Percentiles rank a stretch among this genome's conserved stretches.
These are phyloP conservation scores for Teleopsis dalmanni DNA, from an alignment of 1,140 invertebrate genomes.

Conservation along the genomic window DNA sequence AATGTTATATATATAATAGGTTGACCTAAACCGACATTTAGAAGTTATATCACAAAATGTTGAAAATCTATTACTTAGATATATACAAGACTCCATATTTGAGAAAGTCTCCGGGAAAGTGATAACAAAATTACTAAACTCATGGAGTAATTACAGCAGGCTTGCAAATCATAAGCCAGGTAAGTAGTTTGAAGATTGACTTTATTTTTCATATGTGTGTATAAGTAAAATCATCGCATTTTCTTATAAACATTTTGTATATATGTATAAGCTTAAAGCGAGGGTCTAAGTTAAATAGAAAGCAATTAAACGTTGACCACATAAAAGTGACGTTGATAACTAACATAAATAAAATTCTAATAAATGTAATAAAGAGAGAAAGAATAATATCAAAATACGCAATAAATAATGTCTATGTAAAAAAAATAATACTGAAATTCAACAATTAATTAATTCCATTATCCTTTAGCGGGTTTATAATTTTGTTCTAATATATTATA, in stretches of 20 bases:
- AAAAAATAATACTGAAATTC: too few relatives aligned
- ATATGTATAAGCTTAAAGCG: too few relatives aligned
- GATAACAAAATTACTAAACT: slow-evolving; percentile 17
- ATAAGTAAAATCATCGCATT: background rate
- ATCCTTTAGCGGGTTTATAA: too few relatives aligned
- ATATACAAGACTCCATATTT: slow-evolving; percentile 35
- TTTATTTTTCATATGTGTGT: background rate
- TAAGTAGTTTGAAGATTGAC: slow-evolving; percentile 9
- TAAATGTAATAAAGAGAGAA: too few relatives aligned
- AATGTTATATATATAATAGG: slow-evolving; percentile 46
- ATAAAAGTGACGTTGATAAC: too few relatives aligned
- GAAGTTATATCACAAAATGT: slow-evolving; percentile 51
- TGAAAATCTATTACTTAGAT: slow-evolving; percentile 39
- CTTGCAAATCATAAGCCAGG: slow-evolving; percentile 21
- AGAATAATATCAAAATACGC: too few relatives aligned
- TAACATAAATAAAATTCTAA: too few relatives aligned
- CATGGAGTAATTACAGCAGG: slow-evolving; percentile 33
- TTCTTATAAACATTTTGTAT: background rate
- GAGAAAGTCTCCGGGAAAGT: slow-evolving; percentile 12
- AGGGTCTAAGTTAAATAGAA: too few relatives aligned
- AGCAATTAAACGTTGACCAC: too few relatives aligned
- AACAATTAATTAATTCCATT: too few relatives aligned
- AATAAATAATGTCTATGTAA: too few relatives aligned
- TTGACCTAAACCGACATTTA: slow-evolving; percentile 61
- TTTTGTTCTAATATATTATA: too few relatives aligned